Evolutionary conservation across 53 echinoderm and acorn worm genomes (phyloP), one percentile per base, ranked within the genome.

Genomic region (Holothuria scabra): DNA sequence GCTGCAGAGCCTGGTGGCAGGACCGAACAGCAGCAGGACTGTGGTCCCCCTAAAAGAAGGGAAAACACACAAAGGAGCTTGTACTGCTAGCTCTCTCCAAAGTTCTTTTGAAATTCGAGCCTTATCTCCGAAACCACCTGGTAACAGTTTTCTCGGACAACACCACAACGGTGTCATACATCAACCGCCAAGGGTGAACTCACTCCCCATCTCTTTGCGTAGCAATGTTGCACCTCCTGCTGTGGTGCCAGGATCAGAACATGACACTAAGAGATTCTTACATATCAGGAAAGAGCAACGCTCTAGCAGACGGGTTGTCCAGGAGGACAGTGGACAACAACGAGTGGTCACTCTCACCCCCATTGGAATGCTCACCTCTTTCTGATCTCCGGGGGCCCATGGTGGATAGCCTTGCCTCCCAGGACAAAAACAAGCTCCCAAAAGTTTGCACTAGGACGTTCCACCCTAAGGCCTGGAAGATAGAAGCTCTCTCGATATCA

Each of bases 271-370:
- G 59, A n/a, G 83, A 86, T 4, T 46, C 20, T 69, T 70, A 24
- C 8, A 80, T 26, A 85, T 67, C 22, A 10, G 92, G 89, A n/a
- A 66, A 30, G 61, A 29, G 72, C 49, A 90, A 93, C 83, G 29
- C 18, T 20, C 25, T 82, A 1, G 90, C 87, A 18, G 85, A 93
- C 64, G 72, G 48, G 21, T 35, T 60, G 62, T 35, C 33, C 63
- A 35, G 67, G 28, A 30, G 67, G 25, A 18, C 25, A 31, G 67
- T 67, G 16, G 33, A 19, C 33, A 18, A 31, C 25, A 29, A 32
- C 20, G 79, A 86, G 30, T 80, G 65, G 79, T 25, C 57, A 9
- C 79, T 79, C 19, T 7, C 25, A n/a, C 23, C 74, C 30, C 28
- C 18, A 8, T 12, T 32, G 81, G 32, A 22, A 12, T 13, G n/a